Evolutionary conservation across 2,888 invertebrate genomes (phyloP).

Genomic region (Molorchus minor): DNA sequence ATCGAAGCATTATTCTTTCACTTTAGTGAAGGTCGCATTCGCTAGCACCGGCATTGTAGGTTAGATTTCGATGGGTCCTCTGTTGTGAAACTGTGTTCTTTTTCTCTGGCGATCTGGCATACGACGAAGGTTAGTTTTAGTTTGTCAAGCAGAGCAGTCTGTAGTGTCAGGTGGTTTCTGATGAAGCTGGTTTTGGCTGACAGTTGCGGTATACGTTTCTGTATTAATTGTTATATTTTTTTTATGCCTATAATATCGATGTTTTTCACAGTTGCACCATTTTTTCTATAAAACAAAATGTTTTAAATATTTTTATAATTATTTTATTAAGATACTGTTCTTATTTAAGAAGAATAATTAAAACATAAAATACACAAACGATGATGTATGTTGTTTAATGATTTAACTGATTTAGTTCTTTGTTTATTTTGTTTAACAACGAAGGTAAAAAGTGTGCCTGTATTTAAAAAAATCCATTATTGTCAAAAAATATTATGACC

Average conservation of each 20-base stretch:
- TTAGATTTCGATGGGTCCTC: constrained; percentile 18
- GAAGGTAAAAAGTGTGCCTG: too few relatives aligned
- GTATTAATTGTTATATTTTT: not conserved
- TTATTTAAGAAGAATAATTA: too few relatives aligned
- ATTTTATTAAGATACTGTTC: too few relatives aligned
- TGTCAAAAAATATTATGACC: too few relatives aligned
- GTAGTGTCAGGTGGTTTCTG: constrained; percentile 18
- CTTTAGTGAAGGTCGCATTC: constrained; percentile 17
- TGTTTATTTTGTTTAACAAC: too few relatives aligned
- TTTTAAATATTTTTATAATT: too few relatives aligned
- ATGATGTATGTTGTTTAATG: too few relatives aligned
- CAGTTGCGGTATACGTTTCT: not conserved
- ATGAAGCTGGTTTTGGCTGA: not conserved
- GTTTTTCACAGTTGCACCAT: too few relatives aligned
- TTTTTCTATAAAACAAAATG: too few relatives aligned
- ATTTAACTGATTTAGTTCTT: too few relatives aligned
- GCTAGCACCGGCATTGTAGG: constrained; percentile 6
- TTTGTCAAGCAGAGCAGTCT: constrained; percentile 11
- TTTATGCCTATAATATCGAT: not conserved
- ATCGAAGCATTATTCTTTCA: constrained; percentile 25
- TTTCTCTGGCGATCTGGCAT: constrained; percentile 13
- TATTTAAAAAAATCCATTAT: too few relatives aligned
- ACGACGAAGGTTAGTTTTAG: constrained; percentile 16
- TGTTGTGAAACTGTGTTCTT: constrained; percentile 14
- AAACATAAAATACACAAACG: too few relatives aligned